Percentiles rank a stretch among this genome's conserved stretches.
These are phyloP conservation scores for Sebastes jordani DNA, from an alignment of 2,797 vertebrate species.

Conservation along the genomic window DNA sequence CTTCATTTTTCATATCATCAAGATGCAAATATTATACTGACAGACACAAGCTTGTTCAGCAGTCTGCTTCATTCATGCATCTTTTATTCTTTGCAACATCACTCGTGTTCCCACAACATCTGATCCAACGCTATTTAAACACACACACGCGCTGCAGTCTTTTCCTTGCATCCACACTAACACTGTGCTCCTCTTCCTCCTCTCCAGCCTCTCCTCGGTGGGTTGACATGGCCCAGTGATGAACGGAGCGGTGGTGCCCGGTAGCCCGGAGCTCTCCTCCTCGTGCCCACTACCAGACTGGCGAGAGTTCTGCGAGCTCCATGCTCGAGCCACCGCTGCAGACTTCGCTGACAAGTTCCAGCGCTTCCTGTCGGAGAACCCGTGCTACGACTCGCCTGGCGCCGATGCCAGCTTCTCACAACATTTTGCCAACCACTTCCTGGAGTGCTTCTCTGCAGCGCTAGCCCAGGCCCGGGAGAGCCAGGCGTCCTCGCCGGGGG, in stretches of 20 bases:
- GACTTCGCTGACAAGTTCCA: conserved; percentile 97
- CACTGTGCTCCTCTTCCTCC: conserved; percentile 25
- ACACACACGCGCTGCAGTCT: background rate
- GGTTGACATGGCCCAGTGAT: conserved; percentile 87
- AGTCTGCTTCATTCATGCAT: conserved; percentile 24
- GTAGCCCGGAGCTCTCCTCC: conserved; percentile 87
- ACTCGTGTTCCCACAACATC: background rate
- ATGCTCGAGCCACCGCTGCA: conserved; percentile 90
- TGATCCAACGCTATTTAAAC: conserved; percentile 4
- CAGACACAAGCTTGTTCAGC: conserved; percentile 15
- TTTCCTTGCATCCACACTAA: conserved; percentile 13
- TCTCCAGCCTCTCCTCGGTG: conserved; percentile 73
- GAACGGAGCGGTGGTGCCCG: conserved; percentile 81
- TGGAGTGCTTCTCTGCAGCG: conserved; percentile 90
- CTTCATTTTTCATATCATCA: background rate
- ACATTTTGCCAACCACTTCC: conserved; percentile 92
- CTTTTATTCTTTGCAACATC: conserved; percentile 21
- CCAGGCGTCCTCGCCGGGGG: conserved; percentile 59
- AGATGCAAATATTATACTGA: background rate
- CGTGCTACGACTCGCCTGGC: conserved; percentile 91
- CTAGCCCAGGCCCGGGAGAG: conserved; percentile 82
- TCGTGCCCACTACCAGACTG: conserved; percentile 91
- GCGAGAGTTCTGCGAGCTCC: conserved; percentile 97
- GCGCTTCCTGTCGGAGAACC: conserved; percentile 92
- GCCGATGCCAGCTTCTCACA: conserved; percentile 92